Base-by-base conservation (phyloP, 2,113 vertebrate species). In the Panurus biarmicus region DNA sequence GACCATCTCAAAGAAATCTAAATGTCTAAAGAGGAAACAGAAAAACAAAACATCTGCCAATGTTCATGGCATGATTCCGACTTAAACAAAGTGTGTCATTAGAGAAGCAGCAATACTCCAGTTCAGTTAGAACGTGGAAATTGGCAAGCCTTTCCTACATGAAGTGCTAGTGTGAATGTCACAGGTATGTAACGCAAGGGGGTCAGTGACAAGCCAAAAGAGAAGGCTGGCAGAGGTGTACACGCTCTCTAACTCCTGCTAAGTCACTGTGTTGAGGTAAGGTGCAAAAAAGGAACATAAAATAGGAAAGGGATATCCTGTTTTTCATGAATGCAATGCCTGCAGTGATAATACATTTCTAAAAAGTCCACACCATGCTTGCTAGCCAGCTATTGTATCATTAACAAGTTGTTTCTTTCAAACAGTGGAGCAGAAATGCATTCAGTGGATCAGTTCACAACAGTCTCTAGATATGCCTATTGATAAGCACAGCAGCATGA, bases 1-100 rank as follows among this genome's bases (percentile, higher is more conserved):
- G 88, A 99, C 98, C 99, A 99, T 99, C 96, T 99, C 99, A 82
- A 99, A 99, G 97, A 99, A 99, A 95, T 99, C 99, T 98, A 99
- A 97, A 96, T 99, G 99, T 94, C 99, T 99, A 89, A 89, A 71
- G 89, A 26, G 67, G 88, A 77, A 64, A 85, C 8, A 87, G 65
- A 91, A 78, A 65, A 85, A 23, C 10, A 53, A 81, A 82, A 7
- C 7, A 44, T 48, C 50, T 71, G 31, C 17, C 38, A 25, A 7
- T 35, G 36, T 42, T 94, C 38, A 45, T 14, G 47, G 14, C 5
- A 61, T n/a, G 53, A 62, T n/a, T 86, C 33, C 62, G n/a, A 57
- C 22, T 66, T 62, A 23, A 42, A 35, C 11, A 10, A 64, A 64
- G 14, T 3, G 1, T 70, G 33, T n/a, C 40, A 38, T 23, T 29